Base-by-base conservation (phyloP, 2,797 vertebrate species). In the Catamblyrhynchus diadema region DNA sequence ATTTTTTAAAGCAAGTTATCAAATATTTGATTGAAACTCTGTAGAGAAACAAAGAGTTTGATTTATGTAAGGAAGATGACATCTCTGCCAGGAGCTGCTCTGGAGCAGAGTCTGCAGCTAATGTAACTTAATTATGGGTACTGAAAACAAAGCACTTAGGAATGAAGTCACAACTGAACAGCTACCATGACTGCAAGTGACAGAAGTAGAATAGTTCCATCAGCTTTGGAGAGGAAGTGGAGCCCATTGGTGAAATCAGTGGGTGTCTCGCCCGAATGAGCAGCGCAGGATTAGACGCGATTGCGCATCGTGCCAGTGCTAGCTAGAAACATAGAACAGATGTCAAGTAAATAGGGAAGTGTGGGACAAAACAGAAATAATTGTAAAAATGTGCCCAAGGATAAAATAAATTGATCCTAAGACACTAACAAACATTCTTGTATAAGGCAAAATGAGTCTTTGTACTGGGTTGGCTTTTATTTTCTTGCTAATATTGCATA, bases 401-500 rank as follows among this genome's bases (percentile, higher is more conserved):
- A 97, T 96, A 97, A 96, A 96, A 96, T 78, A 95, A 92, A 88
- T 96, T 91, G 95, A 94, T 96, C 94, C 91, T 96, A 66, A 95
- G 93, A 97, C 79, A 78, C 94, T 95, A 97, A 93, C 91, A 95
- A 96, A 93, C 93, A 92, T 94, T 89, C 96, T 95, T 93, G 77
- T 86, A 77, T 78, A 69, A 89, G 84, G 82, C 50, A 19, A 97
- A 97, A 97, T 96, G 96, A 94, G 92, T 90, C 90, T 96, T 96
- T 90, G 94, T 92, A 83, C 86, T 88, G 86, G 82, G 79, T 88
- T 91, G 92, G 85, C 95, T 95, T 97, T 97, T 97, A 96, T 98
- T 97, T 97, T 96, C 96, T 97, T 96, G 96, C 95, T 97, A 96
- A 97, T 96, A 96, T 96, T 97, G 96, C 89, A 97, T 97, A 96